Evolutionary conservation across 2,888 invertebrate species (phyloP).

Genomic region (Catocala nupta): DNA sequence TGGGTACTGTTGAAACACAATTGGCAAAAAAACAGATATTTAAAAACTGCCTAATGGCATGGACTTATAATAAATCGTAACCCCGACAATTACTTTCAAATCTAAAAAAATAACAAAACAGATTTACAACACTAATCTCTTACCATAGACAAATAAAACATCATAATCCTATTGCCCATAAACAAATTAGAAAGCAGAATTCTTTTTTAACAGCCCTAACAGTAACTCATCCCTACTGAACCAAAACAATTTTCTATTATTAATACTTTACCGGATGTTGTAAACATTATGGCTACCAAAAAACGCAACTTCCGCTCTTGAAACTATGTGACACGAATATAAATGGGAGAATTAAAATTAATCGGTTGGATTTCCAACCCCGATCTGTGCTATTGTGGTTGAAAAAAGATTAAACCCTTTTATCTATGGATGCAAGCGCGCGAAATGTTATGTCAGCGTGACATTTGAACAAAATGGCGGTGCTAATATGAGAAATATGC

Average conservation of each 20-base stretch:
- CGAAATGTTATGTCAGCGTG: slow-evolving; percentile 74
- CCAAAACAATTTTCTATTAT: slow-evolving; percentile 60
- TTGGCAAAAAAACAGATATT: too few species aligned
- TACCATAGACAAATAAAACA: slow-evolving; percentile 12
- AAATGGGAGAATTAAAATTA: slow-evolving; percentile 74
- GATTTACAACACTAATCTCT: background rate
- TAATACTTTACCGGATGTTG: slow-evolving; percentile 70
- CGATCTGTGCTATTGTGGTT: slow-evolving; percentile 51
- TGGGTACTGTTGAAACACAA: too few species aligned
- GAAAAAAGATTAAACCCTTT: slow-evolving; percentile 62
- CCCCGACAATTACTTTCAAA: too few species aligned
- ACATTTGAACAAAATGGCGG: slow-evolving; percentile 70
- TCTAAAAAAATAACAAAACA: background rate
- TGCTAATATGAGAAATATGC: slow-evolving; percentile 37
- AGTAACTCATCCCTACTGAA: slow-evolving; percentile 45
- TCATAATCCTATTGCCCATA: slow-evolving; percentile 20
- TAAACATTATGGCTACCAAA: slow-evolving; percentile 70
- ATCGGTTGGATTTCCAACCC: slow-evolving; percentile 56
- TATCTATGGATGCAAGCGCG: slow-evolving; percentile 75
- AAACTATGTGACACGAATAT: slow-evolving; percentile 78
- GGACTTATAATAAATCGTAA: too few species aligned
- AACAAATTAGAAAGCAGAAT: slow-evolving; percentile 30
- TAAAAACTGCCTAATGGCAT: too few species aligned
- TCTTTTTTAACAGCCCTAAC: slow-evolving; percentile 37
- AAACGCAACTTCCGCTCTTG: slow-evolving; percentile 72